These are phyloP conservation scores for Poecilus cupreus DNA, from an alignment of 2,888 invertebrate genomes.

Conservation along the genomic window DNA sequence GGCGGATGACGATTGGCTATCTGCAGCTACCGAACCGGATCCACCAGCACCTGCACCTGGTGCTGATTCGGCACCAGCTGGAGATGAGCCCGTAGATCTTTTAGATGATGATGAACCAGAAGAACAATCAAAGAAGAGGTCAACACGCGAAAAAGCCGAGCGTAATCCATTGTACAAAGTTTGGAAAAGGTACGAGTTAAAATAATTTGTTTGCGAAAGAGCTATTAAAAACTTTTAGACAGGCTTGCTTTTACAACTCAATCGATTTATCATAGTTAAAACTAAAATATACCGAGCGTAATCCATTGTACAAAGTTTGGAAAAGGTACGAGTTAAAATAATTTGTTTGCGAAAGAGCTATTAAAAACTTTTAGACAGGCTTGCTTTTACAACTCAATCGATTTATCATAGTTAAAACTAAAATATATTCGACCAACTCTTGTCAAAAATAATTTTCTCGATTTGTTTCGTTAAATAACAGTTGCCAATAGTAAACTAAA, in stretches of 20 bases:
- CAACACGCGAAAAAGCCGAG: conserved; percentile 71
- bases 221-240: conserved; percentile 39
- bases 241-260: not conserved
- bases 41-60: conserved; percentile 65
- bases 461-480: conserved; percentile 28
- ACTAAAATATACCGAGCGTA: conserved; percentile 71
- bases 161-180: conserved; percentile 84
- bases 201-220: not conserved
- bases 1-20: conserved; percentile 64
- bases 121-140: conserved; percentile 65
- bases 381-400: not conserved
- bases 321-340: conserved; percentile 78
- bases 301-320: conserved; percentile 87
- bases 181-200: conserved; percentile 82
- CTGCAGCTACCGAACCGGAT: conserved; percentile 66
- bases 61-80: conserved; percentile 65
- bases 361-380: conserved; percentile 28
- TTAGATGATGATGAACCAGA: not conserved
- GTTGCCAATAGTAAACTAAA: conserved; percentile 22
- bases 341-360: not conserved
- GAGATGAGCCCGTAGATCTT: conserved; percentile 62
- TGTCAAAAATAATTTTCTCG: conserved; percentile 26
- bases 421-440: not conserved
- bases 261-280: conserved; percentile 32
- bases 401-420: conserved; percentile 22